phyloP scores from a whole-genome alignment of 1,140 invertebrate genomes.

The Platorchestia sp. region DNA sequence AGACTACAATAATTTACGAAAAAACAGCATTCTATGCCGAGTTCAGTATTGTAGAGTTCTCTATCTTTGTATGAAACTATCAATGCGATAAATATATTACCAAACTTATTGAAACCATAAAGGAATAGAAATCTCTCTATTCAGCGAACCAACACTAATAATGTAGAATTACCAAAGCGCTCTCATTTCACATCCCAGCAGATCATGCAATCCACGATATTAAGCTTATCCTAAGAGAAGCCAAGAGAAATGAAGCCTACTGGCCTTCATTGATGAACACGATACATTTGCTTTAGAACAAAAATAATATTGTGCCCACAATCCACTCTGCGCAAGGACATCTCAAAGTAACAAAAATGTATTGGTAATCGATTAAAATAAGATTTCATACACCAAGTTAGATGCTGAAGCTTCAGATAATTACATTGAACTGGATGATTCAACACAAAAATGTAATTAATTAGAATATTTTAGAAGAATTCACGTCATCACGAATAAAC shows the following conservation, averaged over 20 bases:
- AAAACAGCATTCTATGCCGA: too few relatives aligned
- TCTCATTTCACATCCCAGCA: not conserved
- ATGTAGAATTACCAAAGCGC: not conserved
- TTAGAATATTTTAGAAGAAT: not conserved
- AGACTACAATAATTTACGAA: too few relatives aligned
- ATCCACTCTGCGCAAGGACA: not conserved
- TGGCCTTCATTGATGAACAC: not conserved
- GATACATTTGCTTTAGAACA: not conserved
- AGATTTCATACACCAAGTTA: not conserved
- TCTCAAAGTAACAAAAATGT: not conserved
- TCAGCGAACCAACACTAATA: not conserved
- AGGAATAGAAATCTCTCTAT: not conserved
- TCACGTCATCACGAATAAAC: not conserved
- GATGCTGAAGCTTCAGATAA: not conserved
- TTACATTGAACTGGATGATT: not conserved
- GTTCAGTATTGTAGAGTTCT: too few relatives aligned
- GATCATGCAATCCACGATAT: too few relatives aligned
- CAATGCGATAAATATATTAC: not conserved
- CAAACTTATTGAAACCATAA: too few relatives aligned
- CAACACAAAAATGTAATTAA: not conserved
- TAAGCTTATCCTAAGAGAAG: not conserved
- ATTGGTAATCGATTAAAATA: not conserved
- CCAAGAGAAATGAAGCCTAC: not conserved
- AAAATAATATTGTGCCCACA: not conserved
- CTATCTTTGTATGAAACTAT: not conserved